Conservation (phyloP, 2,113 vertebrate genomes). For the Macheiramphus alcinus region DNA sequence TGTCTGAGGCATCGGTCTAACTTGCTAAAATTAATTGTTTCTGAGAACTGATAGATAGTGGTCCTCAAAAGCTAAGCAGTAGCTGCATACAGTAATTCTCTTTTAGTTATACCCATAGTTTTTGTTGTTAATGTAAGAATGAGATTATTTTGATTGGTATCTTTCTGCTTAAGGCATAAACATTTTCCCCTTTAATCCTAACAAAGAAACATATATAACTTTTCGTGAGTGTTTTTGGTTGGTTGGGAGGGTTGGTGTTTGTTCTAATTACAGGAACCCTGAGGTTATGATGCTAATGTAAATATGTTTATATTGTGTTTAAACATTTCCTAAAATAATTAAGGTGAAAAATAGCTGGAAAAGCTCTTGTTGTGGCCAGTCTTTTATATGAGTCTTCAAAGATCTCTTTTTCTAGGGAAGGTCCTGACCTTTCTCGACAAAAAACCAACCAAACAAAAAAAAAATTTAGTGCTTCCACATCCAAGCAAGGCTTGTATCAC, state of each 20-base stretch:
- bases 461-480: neutral
- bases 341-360: neutral
- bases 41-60: neutral
- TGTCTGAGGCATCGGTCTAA: fast-evolving
- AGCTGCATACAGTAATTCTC: neutral
- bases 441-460: neutral
- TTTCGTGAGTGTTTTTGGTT: neutral
- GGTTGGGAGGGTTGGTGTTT: neutral
- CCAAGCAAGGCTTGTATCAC: neutral
- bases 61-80: neutral
- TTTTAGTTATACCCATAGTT: neutral
- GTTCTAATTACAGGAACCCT: neutral
- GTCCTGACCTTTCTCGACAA: neutral
- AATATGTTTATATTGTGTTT: neutral
- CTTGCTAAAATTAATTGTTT: neutral
- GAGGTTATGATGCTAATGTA: neutral
- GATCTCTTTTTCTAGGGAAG: fast-evolving
- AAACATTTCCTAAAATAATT: neutral
- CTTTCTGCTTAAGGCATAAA: neutral
- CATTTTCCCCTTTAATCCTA: neutral
- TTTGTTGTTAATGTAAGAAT: neutral
- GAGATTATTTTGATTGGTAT: neutral
- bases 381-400: neutral
- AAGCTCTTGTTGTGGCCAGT: neutral
- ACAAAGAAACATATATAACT: neutral